Conservation (phyloP, 53 echinoderm and acorn worm species). For the Holothuria leucospilota region DNA sequence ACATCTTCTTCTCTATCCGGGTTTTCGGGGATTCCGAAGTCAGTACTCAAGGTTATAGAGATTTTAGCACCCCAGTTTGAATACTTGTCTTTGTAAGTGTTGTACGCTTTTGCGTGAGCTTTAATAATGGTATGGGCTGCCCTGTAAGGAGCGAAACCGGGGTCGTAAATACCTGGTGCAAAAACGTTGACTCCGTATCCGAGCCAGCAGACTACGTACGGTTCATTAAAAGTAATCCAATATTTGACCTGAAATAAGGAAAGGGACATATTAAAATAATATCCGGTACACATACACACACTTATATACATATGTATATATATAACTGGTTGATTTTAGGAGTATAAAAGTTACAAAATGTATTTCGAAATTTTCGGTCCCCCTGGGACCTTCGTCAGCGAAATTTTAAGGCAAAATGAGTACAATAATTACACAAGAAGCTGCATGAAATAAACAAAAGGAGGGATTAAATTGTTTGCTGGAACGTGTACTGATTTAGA, state of each 20-base stretch:
- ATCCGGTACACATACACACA: too few relatives aligned
- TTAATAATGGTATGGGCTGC: slow-evolving; percentile 93
- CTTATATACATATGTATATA: too few relatives aligned
- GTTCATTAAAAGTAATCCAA: slow-evolving; percentile 96
- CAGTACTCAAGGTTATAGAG: slow-evolving; percentile 88
- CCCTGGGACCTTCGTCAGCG: too few relatives aligned
- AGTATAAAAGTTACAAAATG: too few relatives aligned
- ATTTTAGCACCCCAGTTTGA: slow-evolving; percentile 66
- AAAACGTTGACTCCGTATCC: slow-evolving; percentile 92
- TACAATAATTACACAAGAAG: too few relatives aligned
- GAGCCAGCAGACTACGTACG: slow-evolving; percentile 88
- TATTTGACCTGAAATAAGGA: slow-evolving; percentile 62
- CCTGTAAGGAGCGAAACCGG: slow-evolving; percentile 85
- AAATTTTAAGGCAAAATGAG: too few relatives aligned
- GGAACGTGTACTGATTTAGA: too few relatives aligned
- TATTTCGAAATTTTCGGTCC: too few relatives aligned
- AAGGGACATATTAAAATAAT: too few relatives aligned
- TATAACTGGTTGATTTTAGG: too few relatives aligned
- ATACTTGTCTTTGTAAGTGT: slow-evolving; percentile 79
- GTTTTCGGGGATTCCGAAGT: slow-evolving; percentile 79
- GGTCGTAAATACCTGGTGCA: slow-evolving; percentile 82
- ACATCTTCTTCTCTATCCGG: slow-evolving; percentile 68
- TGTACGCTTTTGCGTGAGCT: slow-evolving; percentile 87
- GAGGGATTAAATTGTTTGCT: too few relatives aligned
- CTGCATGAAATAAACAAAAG: too few relatives aligned